These are phyloP conservation scores for Leptosomus discolor DNA, from an alignment of 2,113 vertebrate genomes.

Conservation along the genomic window DNA sequence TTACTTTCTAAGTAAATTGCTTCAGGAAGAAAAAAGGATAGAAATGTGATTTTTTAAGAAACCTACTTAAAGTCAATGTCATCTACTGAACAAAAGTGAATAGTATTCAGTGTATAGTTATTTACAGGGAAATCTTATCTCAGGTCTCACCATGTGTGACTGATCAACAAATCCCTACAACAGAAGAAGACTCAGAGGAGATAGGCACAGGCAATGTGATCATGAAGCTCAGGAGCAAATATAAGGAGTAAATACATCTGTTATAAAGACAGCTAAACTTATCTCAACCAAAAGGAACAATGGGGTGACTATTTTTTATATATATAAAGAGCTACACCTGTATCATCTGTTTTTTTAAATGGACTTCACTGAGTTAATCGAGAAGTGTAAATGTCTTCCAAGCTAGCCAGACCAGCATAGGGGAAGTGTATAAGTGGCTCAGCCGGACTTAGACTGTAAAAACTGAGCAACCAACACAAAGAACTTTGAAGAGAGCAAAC, in stretches of 20 bases:
- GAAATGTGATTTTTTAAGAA: not conserved
- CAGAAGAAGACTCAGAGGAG: not conserved
- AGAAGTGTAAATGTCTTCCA: not conserved
- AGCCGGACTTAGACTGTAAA: not conserved
- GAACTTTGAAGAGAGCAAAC: not conserved
- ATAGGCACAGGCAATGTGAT: not conserved
- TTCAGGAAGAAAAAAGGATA: not conserved
- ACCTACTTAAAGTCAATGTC: not conserved
- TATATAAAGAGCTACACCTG: not conserved
- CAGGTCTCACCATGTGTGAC: not conserved
- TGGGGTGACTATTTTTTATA: fast-evolving
- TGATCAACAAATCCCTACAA: not conserved
- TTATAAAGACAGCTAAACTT: not conserved
- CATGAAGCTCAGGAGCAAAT: not conserved
- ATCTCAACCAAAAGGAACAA: not conserved
- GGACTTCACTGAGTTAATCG: not conserved
- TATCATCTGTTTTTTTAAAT: not conserved
- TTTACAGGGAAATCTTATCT: not conserved
- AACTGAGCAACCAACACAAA: not conserved
- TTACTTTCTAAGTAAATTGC: not conserved
- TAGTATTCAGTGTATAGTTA: not conserved
- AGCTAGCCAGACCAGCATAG: not conserved
- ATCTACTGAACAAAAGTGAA: not conserved
- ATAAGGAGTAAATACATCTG: not conserved
- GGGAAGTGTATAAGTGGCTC: not conserved